These are phyloP conservation scores for Deladenus siricidicola DNA, from an alignment of 2,888 invertebrate species.

Conservation along the genomic window DNA sequence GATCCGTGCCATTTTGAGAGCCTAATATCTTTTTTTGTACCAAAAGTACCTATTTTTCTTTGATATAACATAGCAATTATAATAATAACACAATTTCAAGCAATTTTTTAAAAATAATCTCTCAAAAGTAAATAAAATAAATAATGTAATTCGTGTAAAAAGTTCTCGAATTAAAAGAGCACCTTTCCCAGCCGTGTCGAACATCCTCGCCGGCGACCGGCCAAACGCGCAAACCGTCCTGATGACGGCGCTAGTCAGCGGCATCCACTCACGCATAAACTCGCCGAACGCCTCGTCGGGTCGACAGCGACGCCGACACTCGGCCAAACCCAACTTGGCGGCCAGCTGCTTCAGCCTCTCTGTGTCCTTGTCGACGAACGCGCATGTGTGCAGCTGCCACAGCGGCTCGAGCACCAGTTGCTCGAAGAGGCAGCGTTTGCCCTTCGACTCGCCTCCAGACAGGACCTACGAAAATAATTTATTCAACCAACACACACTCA, in stretches of 20 bases:
- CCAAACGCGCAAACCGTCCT: conserved; percentile 24
- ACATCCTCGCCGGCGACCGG: background rate
- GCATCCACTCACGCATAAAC: conserved; percentile 47
- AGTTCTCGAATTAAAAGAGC: no score
- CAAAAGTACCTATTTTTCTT: no score
- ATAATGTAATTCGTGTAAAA: no score
- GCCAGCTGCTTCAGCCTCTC: conserved; percentile 32
- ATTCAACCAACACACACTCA: background rate
- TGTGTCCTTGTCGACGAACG: conserved; percentile 27
- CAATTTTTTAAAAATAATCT: background rate
- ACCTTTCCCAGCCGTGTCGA: background rate
- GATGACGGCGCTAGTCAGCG: conserved; percentile 41
- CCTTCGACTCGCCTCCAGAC: conserved; percentile 37
- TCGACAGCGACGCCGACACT: conserved; percentile 29
- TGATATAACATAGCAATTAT: background rate
- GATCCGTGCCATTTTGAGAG: conserved; percentile 3
- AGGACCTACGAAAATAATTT: background rate
- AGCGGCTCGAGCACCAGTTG: conserved; percentile 46
- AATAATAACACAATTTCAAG: background rate
- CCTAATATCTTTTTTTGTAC: no score
- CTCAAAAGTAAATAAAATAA: background rate
- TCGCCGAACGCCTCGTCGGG: conserved; percentile 48
- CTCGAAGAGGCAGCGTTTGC: conserved; percentile 41
- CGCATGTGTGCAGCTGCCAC: conserved; percentile 43
- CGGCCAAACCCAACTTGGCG: conserved; percentile 31